Conservation (phyloP, 2,888 invertebrate species). For the Tromatobia lineatoria region DNA sequence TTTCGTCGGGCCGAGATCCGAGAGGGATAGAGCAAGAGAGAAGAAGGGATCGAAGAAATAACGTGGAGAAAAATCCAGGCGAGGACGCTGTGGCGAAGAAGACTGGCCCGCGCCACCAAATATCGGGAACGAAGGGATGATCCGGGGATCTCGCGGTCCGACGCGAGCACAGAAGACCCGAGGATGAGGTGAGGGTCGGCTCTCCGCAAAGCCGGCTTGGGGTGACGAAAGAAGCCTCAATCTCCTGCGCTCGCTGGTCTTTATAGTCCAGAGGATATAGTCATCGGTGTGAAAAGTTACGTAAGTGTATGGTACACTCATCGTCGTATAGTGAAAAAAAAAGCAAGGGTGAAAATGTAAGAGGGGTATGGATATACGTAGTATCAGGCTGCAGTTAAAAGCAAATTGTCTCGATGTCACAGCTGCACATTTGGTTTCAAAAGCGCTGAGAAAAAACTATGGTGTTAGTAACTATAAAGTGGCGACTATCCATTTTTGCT, state of each 20-base stretch:
- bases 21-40: background rate
- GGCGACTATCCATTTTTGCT: too few species aligned
- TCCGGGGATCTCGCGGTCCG: conserved; percentile 65
- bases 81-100: conserved; percentile 7
- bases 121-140: conserved; percentile 62
- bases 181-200: conserved; percentile 59
- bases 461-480: too few species aligned
- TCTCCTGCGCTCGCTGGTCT: conserved; percentile 50
- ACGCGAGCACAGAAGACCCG: conserved; percentile 50
- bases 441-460: too few species aligned
- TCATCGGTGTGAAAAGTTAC: conserved; percentile 59
- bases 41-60: background rate
- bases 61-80: conserved; percentile 36
- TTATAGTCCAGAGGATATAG: conserved; percentile 50
- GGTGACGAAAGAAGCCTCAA: conserved; percentile 69
- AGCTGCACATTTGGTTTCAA: conserved; percentile 2
- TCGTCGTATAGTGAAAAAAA: conserved; percentile 12
- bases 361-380: background rate
- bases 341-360: background rate
- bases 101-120: conserved; percentile 35
- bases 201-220: conserved; percentile 67
- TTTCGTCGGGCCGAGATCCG: conserved; percentile 6
- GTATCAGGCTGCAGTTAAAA: conserved; percentile 45
- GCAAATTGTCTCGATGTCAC: conserved; percentile 50
- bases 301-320: conserved; percentile 18